These are phyloP conservation scores for Abscondita cerata DNA, from an alignment of 2,888 invertebrate species.

Conservation along the genomic window DNA sequence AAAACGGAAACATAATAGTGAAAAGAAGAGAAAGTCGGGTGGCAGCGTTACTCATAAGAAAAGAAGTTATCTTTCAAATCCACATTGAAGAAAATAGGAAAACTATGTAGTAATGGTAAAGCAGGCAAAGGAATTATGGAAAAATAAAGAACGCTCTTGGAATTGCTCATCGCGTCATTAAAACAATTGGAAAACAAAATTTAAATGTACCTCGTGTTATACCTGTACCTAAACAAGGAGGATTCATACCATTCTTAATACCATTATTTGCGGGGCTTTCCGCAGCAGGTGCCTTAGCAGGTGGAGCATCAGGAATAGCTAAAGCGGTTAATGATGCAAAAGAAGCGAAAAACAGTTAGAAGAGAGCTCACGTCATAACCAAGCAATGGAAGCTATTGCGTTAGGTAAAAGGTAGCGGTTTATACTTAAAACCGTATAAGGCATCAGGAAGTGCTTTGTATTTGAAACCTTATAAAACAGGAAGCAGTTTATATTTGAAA, in stretches of 20 bases:
- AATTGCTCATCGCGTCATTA: no score
- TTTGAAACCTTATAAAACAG: constrained; percentile 35
- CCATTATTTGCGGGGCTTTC: constrained; percentile 50
- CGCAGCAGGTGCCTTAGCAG: constrained; percentile 38
- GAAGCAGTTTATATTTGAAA: constrained; percentile 7
- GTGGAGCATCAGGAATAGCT: constrained; percentile 40
- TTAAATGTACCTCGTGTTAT: constrained; percentile 37
- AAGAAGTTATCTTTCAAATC: no score
- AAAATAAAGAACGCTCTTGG: no score
- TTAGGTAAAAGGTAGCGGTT: constrained; percentile 41
- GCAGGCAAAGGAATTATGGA: no score
- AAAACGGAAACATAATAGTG: no score
- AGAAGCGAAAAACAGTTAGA: constrained; percentile 36
- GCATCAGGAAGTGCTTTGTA: constrained; percentile 34
- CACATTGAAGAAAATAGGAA: no score
- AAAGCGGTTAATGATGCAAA: constrained; percentile 43
- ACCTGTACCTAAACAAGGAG: constrained; percentile 49
- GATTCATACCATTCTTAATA: constrained; percentile 46
- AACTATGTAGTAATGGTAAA: no score
- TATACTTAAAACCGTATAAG: constrained; percentile 39
- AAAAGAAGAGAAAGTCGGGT: no score
- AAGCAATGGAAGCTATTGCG: constrained; percentile 43
- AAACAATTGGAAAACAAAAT: not conserved
- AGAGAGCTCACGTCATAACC: constrained; percentile 44
- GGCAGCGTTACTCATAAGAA: no score